A percentile compares a stretch with the other conserved stretches of the same genome.
Conservation (phyloP, 2,797 vertebrate genomes). For the Oreochromis mossambicus region DNA sequence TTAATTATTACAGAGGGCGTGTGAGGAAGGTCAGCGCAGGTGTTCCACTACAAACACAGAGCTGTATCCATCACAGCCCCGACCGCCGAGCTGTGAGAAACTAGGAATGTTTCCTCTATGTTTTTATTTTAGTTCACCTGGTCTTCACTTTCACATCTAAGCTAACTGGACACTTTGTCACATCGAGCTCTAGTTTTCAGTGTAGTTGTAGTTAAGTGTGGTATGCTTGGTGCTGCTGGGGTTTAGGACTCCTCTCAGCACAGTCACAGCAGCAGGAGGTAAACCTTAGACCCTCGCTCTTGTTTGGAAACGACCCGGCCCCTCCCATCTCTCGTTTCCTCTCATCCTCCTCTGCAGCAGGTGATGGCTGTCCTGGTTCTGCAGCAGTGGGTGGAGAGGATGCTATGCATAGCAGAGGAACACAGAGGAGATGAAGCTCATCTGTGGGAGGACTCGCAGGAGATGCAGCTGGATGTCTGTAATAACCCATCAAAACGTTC, state of each 20-base stretch:
- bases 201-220: background rate
- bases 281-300: background rate
- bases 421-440: background rate
- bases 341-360: background rate
- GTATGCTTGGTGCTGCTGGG: background rate
- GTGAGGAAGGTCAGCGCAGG: background rate
- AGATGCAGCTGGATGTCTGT: background rate
- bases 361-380: background rate
- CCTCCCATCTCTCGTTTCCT: background rate
- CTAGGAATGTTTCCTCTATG: background rate
- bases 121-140: background rate
- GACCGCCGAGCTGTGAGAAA: background rate
- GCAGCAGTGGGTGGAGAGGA: accelerated
- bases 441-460: background rate
- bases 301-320: background rate
- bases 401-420: accelerated
- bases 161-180: accelerated
- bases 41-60: background rate
- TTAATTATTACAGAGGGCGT: background rate
- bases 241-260: background rate
- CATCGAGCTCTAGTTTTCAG: background rate
- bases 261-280: background rate
- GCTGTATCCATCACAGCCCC: background rate
- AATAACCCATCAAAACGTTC: too few relatives aligned
- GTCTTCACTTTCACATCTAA: background rate